Evolutionary conservation across 2,113 vertebrate species (phyloP).

Genomic region (Herpailurus yagouaroundi): DNA sequence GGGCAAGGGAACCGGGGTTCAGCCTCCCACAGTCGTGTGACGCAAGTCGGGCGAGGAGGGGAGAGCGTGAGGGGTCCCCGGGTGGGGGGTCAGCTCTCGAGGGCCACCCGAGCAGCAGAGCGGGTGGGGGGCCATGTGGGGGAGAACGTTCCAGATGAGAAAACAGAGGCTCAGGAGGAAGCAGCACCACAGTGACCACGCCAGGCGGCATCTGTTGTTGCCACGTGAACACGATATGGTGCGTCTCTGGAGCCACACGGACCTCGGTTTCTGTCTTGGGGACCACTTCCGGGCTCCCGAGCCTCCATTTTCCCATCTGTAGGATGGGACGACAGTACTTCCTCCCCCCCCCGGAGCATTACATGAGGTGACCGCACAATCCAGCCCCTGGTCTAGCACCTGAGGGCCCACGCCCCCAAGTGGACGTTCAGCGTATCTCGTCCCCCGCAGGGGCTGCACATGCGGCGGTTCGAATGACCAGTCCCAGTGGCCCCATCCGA

Average conservation of each 20-base stretch:
- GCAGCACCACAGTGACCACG: neutral
- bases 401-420: neutral
- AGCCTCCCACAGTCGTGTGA: neutral
- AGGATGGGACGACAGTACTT: neutral
- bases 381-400: neutral
- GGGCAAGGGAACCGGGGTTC: neutral
- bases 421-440: neutral
- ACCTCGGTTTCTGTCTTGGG: neutral
- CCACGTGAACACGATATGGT: neutral
- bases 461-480: neutral
- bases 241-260: neutral
- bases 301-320: neutral
- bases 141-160: neutral
- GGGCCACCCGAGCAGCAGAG: neutral
- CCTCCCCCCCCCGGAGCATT: neutral
- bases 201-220: neutral
- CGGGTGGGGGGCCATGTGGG: neutral
- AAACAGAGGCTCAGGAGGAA: neutral
- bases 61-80: neutral
- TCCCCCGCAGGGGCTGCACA: too few relatives aligned
- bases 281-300: neutral
- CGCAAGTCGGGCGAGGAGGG: neutral
- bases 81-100: neutral
- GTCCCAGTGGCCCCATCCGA: neutral
- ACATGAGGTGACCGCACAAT: fast-evolving